Evolutionary conservation across 2,797 vertebrate genomes (phyloP).

Genomic region (Cryptoblepharus egeriae): DNA sequence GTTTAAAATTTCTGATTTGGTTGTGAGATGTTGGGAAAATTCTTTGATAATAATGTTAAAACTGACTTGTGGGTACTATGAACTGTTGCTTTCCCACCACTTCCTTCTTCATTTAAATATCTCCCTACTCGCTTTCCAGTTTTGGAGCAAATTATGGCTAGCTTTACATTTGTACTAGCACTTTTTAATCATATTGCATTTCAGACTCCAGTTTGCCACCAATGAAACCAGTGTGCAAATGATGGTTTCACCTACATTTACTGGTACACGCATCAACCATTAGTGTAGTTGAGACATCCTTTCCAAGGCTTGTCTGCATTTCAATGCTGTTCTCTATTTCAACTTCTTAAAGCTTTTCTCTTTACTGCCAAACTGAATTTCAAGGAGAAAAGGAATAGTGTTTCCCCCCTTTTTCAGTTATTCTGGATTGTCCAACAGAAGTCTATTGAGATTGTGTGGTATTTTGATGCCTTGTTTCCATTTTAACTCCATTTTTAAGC

Average conservation of each 20-base stretch:
- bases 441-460: background rate
- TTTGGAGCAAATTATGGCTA: background rate
- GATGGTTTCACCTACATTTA: background rate
- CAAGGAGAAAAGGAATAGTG: too few relatives aligned
- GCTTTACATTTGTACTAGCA: background rate
- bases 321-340: background rate
- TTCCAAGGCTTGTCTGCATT: background rate
- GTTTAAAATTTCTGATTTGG: background rate
- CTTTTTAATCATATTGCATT: background rate
- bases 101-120: background rate
- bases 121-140: background rate
- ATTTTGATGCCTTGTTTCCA: background rate
- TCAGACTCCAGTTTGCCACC: background rate
- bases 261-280: background rate
- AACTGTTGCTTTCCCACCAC: background rate
- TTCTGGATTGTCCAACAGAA: background rate
- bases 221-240: background rate
- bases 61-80: background rate
- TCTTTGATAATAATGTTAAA: background rate
- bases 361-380: too few relatives aligned
- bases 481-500: background rate
- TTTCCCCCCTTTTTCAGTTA: background rate
- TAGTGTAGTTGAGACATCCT: too few relatives aligned
- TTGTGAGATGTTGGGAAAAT: background rate
- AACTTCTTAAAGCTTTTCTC: background rate